Percentiles rank a stretch among this genome's conserved stretches.
Conservation (phyloP, 2,888 invertebrate genomes). For the Ceraclea dissimilis region DNA sequence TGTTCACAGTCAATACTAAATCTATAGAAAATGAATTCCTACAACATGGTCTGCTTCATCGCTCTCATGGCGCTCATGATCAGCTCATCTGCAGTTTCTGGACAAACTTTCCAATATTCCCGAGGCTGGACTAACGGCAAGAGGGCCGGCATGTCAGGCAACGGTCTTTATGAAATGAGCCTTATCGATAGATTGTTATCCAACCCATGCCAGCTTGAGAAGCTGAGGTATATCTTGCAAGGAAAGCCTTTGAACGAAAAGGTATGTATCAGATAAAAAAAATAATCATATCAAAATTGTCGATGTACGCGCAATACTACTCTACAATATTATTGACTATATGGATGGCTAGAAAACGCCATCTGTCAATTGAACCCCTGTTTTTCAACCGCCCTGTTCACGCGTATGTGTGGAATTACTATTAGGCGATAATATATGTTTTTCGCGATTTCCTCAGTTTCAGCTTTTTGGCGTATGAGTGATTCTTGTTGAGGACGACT, state of each 20-base stretch:
- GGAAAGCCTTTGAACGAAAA: slow-evolving; percentile 44
- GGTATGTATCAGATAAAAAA: slow-evolving; percentile 29
- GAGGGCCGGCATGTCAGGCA: slow-evolving; percentile 35
- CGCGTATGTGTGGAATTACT: no score
- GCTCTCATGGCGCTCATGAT: slow-evolving; percentile 15
- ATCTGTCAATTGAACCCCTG: no score
- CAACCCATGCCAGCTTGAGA: slow-evolving; percentile 45
- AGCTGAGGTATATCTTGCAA: slow-evolving; percentile 44
- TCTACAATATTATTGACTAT: no score
- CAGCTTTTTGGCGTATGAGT: no score
- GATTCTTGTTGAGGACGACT: no score
- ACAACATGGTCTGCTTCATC: slow-evolving; percentile 12
- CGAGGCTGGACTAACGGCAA: slow-evolving; percentile 73
- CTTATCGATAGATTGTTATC: slow-evolving; percentile 36
- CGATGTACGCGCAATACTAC: no score
- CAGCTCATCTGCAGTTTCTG: slow-evolving; percentile 29
- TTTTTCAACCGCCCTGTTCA: no score
- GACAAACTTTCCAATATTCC: slow-evolving; percentile 72
- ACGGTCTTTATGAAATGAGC: slow-evolving; percentile 30
- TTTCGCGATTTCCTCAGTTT: no score
- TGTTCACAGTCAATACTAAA: background rate
- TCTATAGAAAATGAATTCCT: slow-evolving; percentile 18
- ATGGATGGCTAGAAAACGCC: no score
- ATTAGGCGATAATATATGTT: no score
- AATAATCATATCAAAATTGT: no score